Percentiles rank a stretch among this genome's conserved stretches.
phyloP scores from a whole-genome alignment of 2,888 invertebrate genomes.

The Fragum sueziense region DNA sequence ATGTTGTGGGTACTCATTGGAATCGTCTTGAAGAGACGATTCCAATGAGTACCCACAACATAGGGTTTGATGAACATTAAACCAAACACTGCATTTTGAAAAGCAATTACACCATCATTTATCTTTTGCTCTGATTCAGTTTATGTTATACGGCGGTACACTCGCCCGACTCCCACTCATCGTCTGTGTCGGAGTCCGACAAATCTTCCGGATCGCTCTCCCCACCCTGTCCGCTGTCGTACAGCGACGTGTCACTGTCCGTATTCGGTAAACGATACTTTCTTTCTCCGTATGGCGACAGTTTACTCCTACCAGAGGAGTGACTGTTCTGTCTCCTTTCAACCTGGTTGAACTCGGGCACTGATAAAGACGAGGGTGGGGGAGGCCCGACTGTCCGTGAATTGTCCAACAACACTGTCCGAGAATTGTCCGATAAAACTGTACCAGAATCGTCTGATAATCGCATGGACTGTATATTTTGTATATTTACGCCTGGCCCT shows the following conservation, averaged over 20 bases:
- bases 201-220: slow-evolving; percentile 73
- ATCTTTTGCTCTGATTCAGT: no score
- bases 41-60: no score
- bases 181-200: slow-evolving; percentile 75
- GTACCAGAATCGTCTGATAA: no score
- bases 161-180: slow-evolving; percentile 77
- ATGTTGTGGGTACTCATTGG: no score
- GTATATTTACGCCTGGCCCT: background rate
- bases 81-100: no score
- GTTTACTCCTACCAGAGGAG: slow-evolving; percentile 1
- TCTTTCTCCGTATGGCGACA: slow-evolving; percentile 30
- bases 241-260: slow-evolving; percentile 31
- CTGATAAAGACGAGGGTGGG: slow-evolving; percentile 44
- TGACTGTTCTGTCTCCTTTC: slow-evolving; percentile 4
- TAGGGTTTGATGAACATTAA: no score
- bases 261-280: slow-evolving; percentile 5
- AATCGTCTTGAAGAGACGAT: no score
- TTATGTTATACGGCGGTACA: slow-evolving; percentile 76
- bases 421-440: background rate
- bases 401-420: background rate
- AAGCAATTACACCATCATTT: no score
- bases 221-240: slow-evolving; percentile 6
- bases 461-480: background rate
- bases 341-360: slow-evolving; percentile 40
- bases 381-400: background rate